Percentiles rank a stretch among this genome's conserved stretches.
Evolutionary conservation across 2,888 invertebrate species (phyloP).

Genomic region (Euspilapteryx auroguttella): DNA sequence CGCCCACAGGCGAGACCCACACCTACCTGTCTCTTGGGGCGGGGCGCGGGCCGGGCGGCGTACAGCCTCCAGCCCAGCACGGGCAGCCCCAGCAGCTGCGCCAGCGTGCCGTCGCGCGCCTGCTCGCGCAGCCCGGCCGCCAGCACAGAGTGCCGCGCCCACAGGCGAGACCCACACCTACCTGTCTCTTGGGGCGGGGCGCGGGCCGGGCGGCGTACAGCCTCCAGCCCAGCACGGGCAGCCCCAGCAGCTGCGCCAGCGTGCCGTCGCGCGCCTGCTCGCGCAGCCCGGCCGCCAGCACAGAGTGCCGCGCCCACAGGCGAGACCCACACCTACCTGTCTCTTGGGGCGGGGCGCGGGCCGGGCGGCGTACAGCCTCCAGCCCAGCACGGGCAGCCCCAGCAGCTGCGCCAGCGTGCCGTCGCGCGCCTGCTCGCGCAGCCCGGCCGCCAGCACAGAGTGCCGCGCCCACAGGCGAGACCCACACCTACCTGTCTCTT

Average conservation of each 20-base stretch:
- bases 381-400: not conserved
- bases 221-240: not conserved
- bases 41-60: not conserved
- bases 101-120: not conserved
- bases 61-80: not conserved
- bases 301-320: not conserved
- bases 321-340: slow-evolving; percentile 36
- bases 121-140: not conserved
- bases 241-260: not conserved
- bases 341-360: slow-evolving; percentile 16
- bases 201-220: not conserved
- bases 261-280: not conserved
- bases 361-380: not conserved
- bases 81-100: not conserved
- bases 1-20: no score
- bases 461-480: slow-evolving; percentile 6
- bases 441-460: not conserved
- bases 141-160: not conserved
- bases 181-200: no score
- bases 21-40: no score
- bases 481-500: slow-evolving; percentile 41
- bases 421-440: not conserved
- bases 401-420: not conserved
- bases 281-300: not conserved
- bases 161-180: no score